Percentiles rank a stretch among this genome's conserved stretches.
These are phyloP conservation scores for Drosophila bipectinata DNA, from an alignment of 1,140 invertebrate species.

Conservation along the genomic window DNA sequence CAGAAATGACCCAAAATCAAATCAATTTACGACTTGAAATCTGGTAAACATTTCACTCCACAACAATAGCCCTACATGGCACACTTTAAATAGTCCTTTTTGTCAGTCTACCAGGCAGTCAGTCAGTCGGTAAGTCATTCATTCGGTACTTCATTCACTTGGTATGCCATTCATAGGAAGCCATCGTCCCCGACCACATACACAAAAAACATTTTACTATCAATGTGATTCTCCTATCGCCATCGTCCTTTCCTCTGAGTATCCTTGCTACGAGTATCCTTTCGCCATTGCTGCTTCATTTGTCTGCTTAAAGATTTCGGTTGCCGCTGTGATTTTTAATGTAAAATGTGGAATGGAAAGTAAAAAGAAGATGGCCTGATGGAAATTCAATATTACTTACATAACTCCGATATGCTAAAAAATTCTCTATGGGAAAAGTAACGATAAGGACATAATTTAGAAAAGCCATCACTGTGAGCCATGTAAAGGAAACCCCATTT, in stretches of 20 bases:
- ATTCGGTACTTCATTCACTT: slow-evolving; percentile 15
- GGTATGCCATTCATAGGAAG: slow-evolving; percentile 23
- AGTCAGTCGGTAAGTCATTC: slow-evolving; percentile 14
- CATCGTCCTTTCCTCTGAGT: not conserved
- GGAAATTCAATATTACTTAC: not conserved
- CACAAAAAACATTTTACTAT: slow-evolving; percentile 39
- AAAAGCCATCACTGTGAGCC: too few species aligned
- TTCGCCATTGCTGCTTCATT: slow-evolving; percentile 6
- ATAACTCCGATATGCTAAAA: not conserved
- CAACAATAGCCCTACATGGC: slow-evolving; percentile 42
- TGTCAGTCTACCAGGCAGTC: slow-evolving; percentile 9
- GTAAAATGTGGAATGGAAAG: not conserved
- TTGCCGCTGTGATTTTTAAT: slow-evolving; percentile 22
- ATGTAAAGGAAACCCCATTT: too few species aligned
- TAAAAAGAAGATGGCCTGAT: not conserved
- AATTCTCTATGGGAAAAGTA: too few species aligned
- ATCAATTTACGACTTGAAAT: slow-evolving; percentile 72
- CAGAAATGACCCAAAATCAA: slow-evolving; percentile 61
- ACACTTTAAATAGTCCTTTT: slow-evolving; percentile 22
- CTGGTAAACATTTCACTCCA: slow-evolving; percentile 60
- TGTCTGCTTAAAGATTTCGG: slow-evolving; percentile 20
- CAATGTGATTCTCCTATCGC: slow-evolving; percentile 23
- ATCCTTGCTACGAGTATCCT: not conserved
- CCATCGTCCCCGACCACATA: slow-evolving; percentile 15
- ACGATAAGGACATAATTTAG: too few species aligned